Base-by-base conservation (phyloP, 2,113 vertebrate species). In the Halichoeres trimaculatus region DNA sequence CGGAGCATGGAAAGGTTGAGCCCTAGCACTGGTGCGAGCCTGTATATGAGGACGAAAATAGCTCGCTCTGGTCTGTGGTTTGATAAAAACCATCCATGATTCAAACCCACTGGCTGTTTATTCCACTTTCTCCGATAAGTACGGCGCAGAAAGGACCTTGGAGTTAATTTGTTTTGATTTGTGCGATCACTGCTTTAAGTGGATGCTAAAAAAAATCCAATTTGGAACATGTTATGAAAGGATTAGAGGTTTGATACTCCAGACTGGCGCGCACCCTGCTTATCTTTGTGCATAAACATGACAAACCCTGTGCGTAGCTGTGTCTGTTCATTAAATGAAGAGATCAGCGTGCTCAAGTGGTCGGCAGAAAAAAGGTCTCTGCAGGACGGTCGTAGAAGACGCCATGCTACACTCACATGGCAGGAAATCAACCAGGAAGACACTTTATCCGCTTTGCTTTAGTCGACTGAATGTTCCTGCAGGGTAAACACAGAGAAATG, bases 21-120 rank as follows among this genome's bases (percentile, higher is more conserved):
- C 75, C 48, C 51, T 67, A 66, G 80, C 89, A 83, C 74, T 12
- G 7, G 73, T 84, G 84, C 89, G 87, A 89, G n/a, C n/a, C n/a
- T 76, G 78, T 88, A 87, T 64, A 56, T 63, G 51, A 78, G 76
- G 80, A 88, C 86, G 58, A 70, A 92, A 93, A 93, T 89, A 92
- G 81, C 81, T 56, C 2, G 70, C 71, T 50, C 50, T 73, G 76
- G 70, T 85, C 77, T 75, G 41, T 68, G 22, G 85, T 64, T 61
- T 84, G 71, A 90, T 8, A 57, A 66, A n/a, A 81, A 75, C 75
- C 74, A 55, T 66, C 83, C 36, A 48, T 56, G 81, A 74, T 80
- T 75, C 9, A 71, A 74, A 82, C 74, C 45, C 45, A 51, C 23
- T 58, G 55, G 52, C 65, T 74, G 40, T 65, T 56, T 26, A 41